Percentiles rank a stretch among this genome's conserved stretches.
These are phyloP conservation scores for Pachypanchax playfairii DNA, from an alignment of 2,113 vertebrate genomes.

Conservation along the genomic window DNA sequence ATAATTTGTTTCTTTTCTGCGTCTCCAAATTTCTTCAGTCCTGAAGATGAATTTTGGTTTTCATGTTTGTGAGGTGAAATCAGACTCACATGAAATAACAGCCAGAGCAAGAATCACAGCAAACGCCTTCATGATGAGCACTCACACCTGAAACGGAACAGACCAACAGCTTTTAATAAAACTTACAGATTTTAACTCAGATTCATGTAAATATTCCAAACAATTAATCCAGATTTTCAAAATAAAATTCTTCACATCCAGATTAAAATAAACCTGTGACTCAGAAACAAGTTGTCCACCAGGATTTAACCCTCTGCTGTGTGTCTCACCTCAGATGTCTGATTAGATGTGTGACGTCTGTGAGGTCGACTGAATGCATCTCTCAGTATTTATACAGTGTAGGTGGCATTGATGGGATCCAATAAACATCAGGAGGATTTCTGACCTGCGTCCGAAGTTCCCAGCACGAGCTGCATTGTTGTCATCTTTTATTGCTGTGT, in stretches of 20 bases:
- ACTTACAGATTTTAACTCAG: too few relatives aligned
- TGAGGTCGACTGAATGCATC: neutral
- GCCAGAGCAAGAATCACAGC: constrained; percentile 65
- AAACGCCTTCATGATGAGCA: constrained; percentile 71
- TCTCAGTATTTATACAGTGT: constrained; percentile 64
- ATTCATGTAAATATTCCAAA: too few relatives aligned
- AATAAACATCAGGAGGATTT: constrained; percentile 38
- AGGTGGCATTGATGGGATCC: constrained; percentile 29
- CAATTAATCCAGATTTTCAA: too few relatives aligned
- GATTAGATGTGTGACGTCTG: constrained; percentile 32
- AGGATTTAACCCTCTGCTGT: neutral
- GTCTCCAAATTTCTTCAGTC: too few relatives aligned
- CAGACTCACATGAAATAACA: constrained; percentile 74
- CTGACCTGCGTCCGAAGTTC: constrained; percentile 73
- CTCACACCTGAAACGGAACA: constrained; percentile 48
- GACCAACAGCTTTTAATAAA: too few relatives aligned
- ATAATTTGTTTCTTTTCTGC: too few relatives aligned
- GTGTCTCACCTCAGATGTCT: constrained; percentile 39
- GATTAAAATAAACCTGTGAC: too few relatives aligned
- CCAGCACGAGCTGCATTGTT: constrained; percentile 45
- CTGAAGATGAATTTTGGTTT: too few relatives aligned
- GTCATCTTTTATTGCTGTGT: constrained; percentile 72
- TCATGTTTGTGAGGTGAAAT: too few relatives aligned
- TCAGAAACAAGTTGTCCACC: neutral
- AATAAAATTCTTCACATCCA: too few relatives aligned